Evolutionary conservation across 2,113 vertebrate genomes (phyloP).

Genomic region (Crotalus horridus): DNA sequence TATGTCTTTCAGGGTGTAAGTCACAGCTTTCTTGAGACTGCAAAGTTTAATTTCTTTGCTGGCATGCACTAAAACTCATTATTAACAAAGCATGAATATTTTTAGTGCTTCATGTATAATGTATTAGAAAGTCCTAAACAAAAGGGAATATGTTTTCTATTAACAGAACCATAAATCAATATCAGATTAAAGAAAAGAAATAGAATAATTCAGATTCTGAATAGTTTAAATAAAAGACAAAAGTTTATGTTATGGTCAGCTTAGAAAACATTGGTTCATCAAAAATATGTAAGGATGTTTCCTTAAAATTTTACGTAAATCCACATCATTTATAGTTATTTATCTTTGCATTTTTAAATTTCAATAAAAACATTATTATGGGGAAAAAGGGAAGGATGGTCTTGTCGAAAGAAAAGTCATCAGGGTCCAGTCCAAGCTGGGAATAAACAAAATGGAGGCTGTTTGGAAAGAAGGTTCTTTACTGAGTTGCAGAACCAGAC

Average conservation of each 20-base stretch:
- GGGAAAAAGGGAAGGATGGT: too few species aligned
- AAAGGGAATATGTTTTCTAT: constrained; percentile 6
- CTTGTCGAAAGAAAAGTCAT: too few species aligned
- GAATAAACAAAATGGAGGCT: too few species aligned
- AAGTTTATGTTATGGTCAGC: constrained; percentile 9
- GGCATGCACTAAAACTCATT: constrained; percentile 6
- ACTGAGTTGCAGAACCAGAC: too few species aligned
- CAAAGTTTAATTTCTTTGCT: constrained; percentile 34
- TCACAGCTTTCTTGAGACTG: not conserved
- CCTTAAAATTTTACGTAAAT: not conserved
- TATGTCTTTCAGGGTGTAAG: not conserved
- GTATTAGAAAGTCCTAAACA: constrained; percentile 12
- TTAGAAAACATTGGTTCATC: not conserved
- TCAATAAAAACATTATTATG: too few species aligned
- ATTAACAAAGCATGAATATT: constrained; percentile 1
- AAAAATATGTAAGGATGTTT: not conserved
- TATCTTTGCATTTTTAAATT: too few species aligned
- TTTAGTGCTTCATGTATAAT: constrained; percentile 26
- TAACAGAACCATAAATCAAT: not conserved
- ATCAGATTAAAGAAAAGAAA: constrained; percentile 9
- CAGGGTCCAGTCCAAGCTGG: too few species aligned
- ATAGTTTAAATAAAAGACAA: not conserved
- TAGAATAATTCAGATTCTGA: not conserved
- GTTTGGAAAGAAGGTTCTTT: too few species aligned
- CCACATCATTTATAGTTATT: not conserved